Evolutionary conservation across 2,113 vertebrate species (phyloP).

Genomic region (Cyprinus carpio): DNA sequence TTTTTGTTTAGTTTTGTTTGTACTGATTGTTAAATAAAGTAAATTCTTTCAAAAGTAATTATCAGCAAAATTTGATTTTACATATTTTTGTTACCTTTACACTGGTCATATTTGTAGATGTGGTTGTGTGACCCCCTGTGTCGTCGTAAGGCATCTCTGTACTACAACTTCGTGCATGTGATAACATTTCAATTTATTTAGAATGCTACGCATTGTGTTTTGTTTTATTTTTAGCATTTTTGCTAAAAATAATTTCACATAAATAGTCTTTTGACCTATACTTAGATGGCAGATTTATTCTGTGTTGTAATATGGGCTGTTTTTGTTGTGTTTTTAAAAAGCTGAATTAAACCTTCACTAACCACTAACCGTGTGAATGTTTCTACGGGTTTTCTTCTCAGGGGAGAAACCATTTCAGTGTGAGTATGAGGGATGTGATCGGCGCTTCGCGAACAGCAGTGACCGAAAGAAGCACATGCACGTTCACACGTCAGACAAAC

Average conservation of each 20-base stretch:
- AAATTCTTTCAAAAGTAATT: neutral
- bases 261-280: neutral
- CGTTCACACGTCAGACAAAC: slow-evolving; percentile 97
- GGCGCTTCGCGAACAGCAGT: slow-evolving; percentile 97
- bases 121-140: slow-evolving; percentile 9
- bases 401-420: slow-evolving; percentile 99
- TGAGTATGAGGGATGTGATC: slow-evolving; percentile 95
- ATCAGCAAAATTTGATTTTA: neutral
- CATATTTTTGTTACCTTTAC: neutral
- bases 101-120: neutral
- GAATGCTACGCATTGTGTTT: neutral
- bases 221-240: neutral
- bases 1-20: neutral
- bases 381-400: slow-evolving; percentile 60
- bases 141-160: neutral
- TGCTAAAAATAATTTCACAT: neutral
- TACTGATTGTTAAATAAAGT: neutral
- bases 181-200: neutral
- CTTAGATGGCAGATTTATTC: neutral
- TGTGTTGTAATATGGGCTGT: neutral
- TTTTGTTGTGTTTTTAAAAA: neutral
- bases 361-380: neutral
- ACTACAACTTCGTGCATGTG: neutral
- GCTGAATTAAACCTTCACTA: neutral
- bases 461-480: slow-evolving; percentile 99